phyloP scores from a whole-genome alignment of 2,113 vertebrate species.

The Daubentonia madagascariensis region DNA sequence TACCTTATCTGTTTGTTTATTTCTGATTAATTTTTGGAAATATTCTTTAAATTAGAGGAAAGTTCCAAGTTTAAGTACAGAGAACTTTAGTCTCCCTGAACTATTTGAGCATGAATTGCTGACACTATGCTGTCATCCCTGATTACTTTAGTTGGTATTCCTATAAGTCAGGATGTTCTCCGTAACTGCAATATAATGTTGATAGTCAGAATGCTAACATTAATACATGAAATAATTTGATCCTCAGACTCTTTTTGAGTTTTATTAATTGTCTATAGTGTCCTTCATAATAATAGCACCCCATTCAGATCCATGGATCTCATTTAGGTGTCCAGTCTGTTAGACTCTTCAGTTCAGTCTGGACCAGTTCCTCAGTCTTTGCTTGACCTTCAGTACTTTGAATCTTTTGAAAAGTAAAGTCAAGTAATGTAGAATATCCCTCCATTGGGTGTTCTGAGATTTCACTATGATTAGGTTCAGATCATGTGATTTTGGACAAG shows the following conservation, averaged over 20 bases:
- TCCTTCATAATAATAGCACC: too few relatives aligned
- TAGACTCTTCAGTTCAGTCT: too few relatives aligned
- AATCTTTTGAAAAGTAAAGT: not conserved
- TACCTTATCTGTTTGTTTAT: not conserved
- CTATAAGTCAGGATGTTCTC: not conserved
- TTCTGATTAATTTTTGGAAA: not conserved
- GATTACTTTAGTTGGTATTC: not conserved
- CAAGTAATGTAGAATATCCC: not conserved
- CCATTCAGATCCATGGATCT: too few relatives aligned
- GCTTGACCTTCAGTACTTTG: too few relatives aligned
- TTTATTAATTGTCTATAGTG: too few relatives aligned
- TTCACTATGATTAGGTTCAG: not conserved
- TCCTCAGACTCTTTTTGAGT: too few relatives aligned
- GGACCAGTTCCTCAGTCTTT: too few relatives aligned
- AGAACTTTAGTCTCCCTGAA: too few relatives aligned
- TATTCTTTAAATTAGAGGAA: not conserved
- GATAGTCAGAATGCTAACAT: not conserved
- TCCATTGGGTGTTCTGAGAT: not conserved
- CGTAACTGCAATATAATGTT: not conserved
- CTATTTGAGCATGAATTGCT: too few relatives aligned
- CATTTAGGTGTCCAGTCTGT: too few relatives aligned
- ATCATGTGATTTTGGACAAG: too few relatives aligned
- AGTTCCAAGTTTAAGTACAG: not conserved
- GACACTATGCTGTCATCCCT: too few relatives aligned
- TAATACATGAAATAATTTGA: not conserved